Evolutionary conservation across 2,797 vertebrate species (phyloP).

Genomic region (Hoplostethus atlanticus): DNA sequence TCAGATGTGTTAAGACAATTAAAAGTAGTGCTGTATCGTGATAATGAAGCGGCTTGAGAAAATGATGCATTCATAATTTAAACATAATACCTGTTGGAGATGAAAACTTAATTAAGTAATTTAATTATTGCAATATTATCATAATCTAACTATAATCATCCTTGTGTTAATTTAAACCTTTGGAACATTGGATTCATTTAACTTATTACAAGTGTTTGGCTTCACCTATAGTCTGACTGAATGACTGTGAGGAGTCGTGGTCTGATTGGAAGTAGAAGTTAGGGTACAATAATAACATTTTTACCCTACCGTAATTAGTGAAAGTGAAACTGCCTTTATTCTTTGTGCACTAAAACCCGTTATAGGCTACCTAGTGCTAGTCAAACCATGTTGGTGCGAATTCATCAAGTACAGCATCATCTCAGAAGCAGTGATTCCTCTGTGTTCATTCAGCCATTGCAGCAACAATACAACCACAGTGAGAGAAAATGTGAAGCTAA

Average conservation of each 20-base stretch:
- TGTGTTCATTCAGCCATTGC: no score
- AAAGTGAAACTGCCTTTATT: constrained; percentile 16
- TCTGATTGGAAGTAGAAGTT: constrained; percentile 3
- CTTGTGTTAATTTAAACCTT: constrained; percentile 23
- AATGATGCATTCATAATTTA: constrained; percentile 45
- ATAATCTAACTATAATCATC: constrained; percentile 21
- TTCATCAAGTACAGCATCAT: no score
- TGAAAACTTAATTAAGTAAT: background rate
- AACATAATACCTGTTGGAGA: constrained; percentile 10
- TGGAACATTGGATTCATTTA: constrained; percentile 24
- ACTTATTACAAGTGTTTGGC: background rate
- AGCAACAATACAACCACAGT: no score
- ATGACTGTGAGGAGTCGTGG: background rate
- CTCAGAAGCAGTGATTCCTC: no score
- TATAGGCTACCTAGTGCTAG: background rate
- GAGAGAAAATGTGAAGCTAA: no score
- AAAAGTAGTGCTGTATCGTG: constrained; percentile 13
- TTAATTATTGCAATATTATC: constrained; percentile 25
- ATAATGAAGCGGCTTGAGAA: constrained; percentile 19
- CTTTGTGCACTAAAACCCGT: background rate
- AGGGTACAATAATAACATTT: constrained; percentile 1
- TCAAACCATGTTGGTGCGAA: no score
- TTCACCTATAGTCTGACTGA: background rate
- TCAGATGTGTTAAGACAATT: constrained; percentile 37
- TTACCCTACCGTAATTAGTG: constrained; percentile 7